phyloP scores from a whole-genome alignment of 2,797 vertebrate species.

The Microctenopoma lineatum region DNA sequence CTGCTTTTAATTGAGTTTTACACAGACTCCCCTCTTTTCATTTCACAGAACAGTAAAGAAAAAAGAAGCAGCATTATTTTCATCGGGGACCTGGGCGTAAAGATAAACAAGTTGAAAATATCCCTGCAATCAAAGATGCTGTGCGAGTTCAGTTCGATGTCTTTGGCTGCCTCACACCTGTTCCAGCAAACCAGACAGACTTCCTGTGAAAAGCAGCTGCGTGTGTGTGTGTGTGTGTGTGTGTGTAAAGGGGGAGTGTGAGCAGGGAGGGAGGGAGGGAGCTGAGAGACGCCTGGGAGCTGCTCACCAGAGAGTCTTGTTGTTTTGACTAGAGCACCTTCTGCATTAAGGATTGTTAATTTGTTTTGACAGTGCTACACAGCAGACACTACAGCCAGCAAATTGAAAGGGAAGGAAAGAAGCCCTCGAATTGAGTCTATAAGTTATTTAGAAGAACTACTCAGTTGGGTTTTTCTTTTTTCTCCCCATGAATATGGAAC shows the following conservation, averaged over 20 bases:
- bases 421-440: constrained; percentile 15
- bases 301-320: constrained; percentile 46
- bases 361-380: constrained; percentile 61
- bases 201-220: constrained; percentile 46
- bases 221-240: constrained; percentile 21
- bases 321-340: constrained; percentile 58
- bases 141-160: constrained; percentile 31
- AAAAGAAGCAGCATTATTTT: constrained; percentile 2
- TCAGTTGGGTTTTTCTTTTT: not conserved
- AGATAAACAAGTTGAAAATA: constrained; percentile 42
- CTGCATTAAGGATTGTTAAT: constrained; percentile 55
- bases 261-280: not conserved
- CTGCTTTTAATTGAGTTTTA: no score
- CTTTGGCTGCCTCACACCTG: constrained; percentile 47
- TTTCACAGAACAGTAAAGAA: not conserved
- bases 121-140: constrained; percentile 28
- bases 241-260: not conserved
- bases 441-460: not conserved
- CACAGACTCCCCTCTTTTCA: no score
- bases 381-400: constrained; percentile 51
- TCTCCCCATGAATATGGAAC: not conserved
- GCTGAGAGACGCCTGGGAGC: constrained; percentile 35
- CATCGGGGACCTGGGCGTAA: constrained; percentile 11
- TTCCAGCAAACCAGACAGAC: constrained; percentile 37
- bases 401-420: constrained; percentile 15